These are phyloP conservation scores for Phalacrocorax aristotelis DNA, from an alignment of 2,113 vertebrate genomes.

Conservation along the genomic window DNA sequence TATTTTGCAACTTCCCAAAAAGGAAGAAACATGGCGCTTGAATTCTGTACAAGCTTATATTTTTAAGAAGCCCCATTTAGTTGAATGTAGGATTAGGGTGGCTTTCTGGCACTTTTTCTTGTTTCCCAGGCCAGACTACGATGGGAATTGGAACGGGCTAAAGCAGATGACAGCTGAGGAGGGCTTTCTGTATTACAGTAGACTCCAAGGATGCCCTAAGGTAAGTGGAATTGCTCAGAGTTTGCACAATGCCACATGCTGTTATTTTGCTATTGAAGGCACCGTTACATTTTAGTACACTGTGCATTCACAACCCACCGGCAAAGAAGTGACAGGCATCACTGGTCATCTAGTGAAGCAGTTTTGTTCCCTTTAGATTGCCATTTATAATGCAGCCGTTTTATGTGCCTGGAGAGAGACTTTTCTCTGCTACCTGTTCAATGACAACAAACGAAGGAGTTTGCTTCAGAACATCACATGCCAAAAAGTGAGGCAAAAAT, in stretches of 20 bases:
- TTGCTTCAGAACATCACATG: not conserved
- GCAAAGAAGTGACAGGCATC: constrained; percentile 38
- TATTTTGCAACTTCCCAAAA: not conserved
- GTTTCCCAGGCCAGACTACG: not conserved
- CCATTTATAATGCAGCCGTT: constrained; percentile 15
- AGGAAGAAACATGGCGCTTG: not conserved
- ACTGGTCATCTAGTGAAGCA: constrained; percentile 37
- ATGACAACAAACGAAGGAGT: not conserved
- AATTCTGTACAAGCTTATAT: not conserved
- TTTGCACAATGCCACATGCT: constrained; percentile 3
- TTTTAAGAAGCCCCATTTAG: not conserved
- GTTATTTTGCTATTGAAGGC: constrained; percentile 23
- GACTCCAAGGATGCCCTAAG: constrained; percentile 29
- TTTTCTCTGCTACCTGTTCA: not conserved
- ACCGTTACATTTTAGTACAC: not conserved
- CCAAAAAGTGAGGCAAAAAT: not conserved
- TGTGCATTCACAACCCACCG: not conserved
- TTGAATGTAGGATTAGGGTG: not conserved
- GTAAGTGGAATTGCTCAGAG: not conserved
- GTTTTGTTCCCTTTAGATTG: not conserved
- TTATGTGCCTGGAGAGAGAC: not conserved
- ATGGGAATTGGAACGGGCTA: not conserved
- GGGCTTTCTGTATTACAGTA: not conserved
- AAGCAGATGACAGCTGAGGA: not conserved
- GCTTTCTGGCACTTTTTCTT: not conserved